Conservation (phyloP, 2,113 vertebrate genomes). For the Leiothrix lutea region DNA sequence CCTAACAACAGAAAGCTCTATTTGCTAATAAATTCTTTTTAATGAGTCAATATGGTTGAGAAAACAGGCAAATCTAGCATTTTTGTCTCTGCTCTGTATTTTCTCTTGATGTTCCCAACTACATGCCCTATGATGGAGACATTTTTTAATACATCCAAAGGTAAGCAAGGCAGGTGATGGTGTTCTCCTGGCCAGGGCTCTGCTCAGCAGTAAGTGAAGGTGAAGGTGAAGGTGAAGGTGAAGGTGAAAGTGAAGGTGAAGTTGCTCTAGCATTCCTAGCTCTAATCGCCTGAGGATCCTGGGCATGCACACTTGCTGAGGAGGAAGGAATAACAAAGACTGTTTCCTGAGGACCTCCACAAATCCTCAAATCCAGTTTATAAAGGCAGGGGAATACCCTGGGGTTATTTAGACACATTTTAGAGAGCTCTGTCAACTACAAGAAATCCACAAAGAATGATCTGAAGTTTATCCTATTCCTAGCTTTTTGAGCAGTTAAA, state of each 20-base stretch:
- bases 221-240: no score
- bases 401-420: background rate
- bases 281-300: background rate
- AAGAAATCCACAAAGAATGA: background rate
- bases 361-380: background rate
- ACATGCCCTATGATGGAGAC: rapidly evolving
- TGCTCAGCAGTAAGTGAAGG: background rate
- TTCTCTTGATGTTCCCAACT: background rate
- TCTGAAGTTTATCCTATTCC: background rate
- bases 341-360: background rate
- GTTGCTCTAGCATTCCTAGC: background rate
- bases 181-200: background rate
- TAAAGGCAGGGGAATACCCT: background rate
- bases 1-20: background rate
- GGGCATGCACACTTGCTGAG: background rate
- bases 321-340: background rate
- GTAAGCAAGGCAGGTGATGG: background rate
- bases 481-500: background rate
- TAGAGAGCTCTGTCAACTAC: background rate
- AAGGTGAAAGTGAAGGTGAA: no score
- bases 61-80: background rate
- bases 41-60: background rate
- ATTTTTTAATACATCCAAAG: background rate
- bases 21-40: background rate
- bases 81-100: background rate